Evolutionary conservation across 1,140 invertebrate species (phyloP), one percentile per base, ranked within the genome.

Genomic region (Anoplophora glabripennis): DNA sequence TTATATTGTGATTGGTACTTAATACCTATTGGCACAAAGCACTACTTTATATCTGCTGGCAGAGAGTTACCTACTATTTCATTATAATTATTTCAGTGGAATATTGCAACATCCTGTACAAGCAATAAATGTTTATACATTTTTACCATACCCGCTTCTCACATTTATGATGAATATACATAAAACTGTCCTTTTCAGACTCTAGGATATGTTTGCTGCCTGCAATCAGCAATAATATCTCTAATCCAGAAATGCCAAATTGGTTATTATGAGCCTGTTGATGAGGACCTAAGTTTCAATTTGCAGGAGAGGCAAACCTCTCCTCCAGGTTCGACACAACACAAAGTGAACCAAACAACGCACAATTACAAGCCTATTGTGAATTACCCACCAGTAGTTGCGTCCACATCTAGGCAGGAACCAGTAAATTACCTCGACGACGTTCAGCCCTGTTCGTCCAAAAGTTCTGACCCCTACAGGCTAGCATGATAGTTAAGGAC

Each of bases 361-460:
- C 72, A 75, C 69, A 75, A 75, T 67, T 75, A 73, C 57, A 72
- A 71, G 62, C 68, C 74, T 46, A 69, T 72, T 34, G 63, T 70
- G 10, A 72, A 67, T 44, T 67, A 70, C 41, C 69, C 68, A 52
- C 54, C 54, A 17, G 60, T 65, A 18, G 63, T 68, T 28, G 47
- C 72, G 28, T 72, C 74, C 15, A 75, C 70, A 17, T 71, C 72
- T 7, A 66, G 67, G 57, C 65, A 72, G 45, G 64, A 68, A 52
- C 70, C 65, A 18, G 47, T 61, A n/a, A 68, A 69, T 54, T 70
- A 71, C 57, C 53, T 75, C 9, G 72, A 75, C 53, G 74, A 76
- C 47, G 71, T 73, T n/a, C 74, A 76, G 53, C 74, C 74, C 15
- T 75, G 74, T 58, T 72, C 74, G 36, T 75, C 74, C 7, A 75